Percentiles rank a stretch among this genome's conserved stretches.
Evolutionary conservation across 2,797 vertebrate genomes (phyloP).

Genomic region (Lacerta agilis): DNA sequence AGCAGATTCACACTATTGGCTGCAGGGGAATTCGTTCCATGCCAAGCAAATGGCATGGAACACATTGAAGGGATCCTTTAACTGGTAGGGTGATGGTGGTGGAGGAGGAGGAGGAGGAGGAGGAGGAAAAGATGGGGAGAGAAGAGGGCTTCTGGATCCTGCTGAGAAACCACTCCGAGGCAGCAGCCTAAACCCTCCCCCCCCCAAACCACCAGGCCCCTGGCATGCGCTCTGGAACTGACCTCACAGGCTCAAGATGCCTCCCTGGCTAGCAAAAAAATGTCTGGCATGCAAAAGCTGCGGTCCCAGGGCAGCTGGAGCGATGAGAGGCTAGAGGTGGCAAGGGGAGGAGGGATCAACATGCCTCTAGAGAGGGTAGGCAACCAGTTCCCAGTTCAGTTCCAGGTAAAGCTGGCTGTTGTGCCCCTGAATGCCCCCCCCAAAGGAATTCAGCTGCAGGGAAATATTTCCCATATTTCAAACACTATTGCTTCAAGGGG

Average conservation of each 20-base stretch:
- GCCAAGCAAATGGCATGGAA: not conserved
- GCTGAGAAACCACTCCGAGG: not conserved
- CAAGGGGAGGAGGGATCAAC: not conserved
- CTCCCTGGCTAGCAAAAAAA: not conserved
- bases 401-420: not conserved
- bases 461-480: not conserved
- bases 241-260: conserved; percentile 5
- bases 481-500: not conserved
- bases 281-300: conserved; percentile 5
- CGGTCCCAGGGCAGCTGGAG: not conserved
- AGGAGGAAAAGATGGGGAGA: not conserved
- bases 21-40: not conserved
- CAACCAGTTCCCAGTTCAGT: no score
- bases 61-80: not conserved
- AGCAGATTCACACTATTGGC: not conserved
- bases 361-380: not conserved
- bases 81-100: no score
- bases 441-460: not conserved
- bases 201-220: not conserved
- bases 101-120: not conserved
- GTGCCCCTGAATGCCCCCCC: no score
- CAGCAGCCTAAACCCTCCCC: not conserved
- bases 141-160: not conserved
- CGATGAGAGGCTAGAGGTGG: not conserved
- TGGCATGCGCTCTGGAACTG: conserved; percentile 1